phyloP scores from a whole-genome alignment of 2,888 invertebrate genomes.

The Nyleta sp. region DNA sequence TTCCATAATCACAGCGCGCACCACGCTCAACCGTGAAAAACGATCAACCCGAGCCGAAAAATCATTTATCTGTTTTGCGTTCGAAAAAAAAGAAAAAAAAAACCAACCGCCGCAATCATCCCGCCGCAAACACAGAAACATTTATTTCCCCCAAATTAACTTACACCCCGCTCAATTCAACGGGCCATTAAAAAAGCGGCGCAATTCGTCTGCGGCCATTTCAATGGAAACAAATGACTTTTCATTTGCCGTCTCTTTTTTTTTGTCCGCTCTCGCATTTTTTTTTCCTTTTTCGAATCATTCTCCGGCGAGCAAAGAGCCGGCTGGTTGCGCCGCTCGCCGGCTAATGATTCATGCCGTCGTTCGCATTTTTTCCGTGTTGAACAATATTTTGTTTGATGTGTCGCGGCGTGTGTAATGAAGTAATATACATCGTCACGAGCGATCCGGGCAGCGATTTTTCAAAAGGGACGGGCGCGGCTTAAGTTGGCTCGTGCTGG shows the following conservation, averaged over 20 bases:
- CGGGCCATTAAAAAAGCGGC: conserved; percentile 43
- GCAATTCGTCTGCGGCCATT: conserved; percentile 47
- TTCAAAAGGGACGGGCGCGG: conserved; percentile 36
- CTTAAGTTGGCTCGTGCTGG: conserved; percentile 71
- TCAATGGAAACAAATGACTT: conserved; percentile 48
- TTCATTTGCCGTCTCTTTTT: neutral
- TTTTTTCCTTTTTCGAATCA: conserved; percentile 20
- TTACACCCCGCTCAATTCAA: conserved; percentile 38
- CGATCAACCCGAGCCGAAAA: conserved; percentile 35
- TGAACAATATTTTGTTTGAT: conserved; percentile 59
- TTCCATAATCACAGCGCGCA: no score
- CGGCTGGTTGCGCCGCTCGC: conserved; percentile 3
- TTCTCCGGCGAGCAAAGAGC: conserved; percentile 47
- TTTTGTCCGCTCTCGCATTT: neutral
- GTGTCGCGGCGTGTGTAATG: conserved; percentile 38
- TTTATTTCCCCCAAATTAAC: conserved; percentile 57
- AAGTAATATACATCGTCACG: conserved; percentile 53
- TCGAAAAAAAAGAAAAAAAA: conserved; percentile 7
- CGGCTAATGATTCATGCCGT: conserved; percentile 51
- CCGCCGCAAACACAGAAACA: conserved; percentile 37
- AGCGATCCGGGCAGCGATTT: conserved; percentile 55
- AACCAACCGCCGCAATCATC: conserved; percentile 39
- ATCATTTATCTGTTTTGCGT: conserved; percentile 44
- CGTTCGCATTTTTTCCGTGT: conserved; percentile 32
- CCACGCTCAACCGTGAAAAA: no score